These are phyloP conservation scores for Steinernema khuongi DNA, from an alignment of 1,140 invertebrate genomes.

Conservation along the genomic window DNA sequence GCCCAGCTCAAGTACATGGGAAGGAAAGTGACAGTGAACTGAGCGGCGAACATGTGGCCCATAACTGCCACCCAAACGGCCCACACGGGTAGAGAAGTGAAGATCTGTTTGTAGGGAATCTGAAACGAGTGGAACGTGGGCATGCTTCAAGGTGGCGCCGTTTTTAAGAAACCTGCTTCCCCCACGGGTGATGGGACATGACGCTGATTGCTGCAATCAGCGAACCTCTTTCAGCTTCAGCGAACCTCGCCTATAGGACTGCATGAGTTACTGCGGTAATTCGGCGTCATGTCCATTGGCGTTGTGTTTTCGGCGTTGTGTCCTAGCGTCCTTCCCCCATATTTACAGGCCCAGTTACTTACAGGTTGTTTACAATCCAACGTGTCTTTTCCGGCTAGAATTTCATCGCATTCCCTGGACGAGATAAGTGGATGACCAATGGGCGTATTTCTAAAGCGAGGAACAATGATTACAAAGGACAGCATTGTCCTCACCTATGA, in stretches of 20 bases:
- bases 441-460: neutral
- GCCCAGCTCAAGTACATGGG: slow-evolving; percentile 17
- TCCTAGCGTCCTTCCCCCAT: no score
- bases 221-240: no score
- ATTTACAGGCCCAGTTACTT: no score
- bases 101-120: slow-evolving; percentile 24
- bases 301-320: no score
- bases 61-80: slow-evolving; percentile 28
- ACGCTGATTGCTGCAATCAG: no score
- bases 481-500: slow-evolving; percentile 22
- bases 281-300: no score
- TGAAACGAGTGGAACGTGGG: neutral
- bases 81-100: slow-evolving; percentile 22
- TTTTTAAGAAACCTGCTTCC: neutral
- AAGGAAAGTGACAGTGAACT: slow-evolving; percentile 33
- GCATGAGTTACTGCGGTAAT: no score
- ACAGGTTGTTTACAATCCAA: no score
- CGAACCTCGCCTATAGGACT: no score
- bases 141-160: slow-evolving; percentile 10
- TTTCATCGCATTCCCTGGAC: no score
- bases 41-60: slow-evolving; percentile 26
- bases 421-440: slow-evolving; percentile 23
- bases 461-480: neutral
- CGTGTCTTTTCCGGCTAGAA: no score
- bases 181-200: neutral